These are phyloP conservation scores for Parapristionchus giblindavisi DNA, from an alignment of 2,888 invertebrate species.

Conservation along the genomic window DNA sequence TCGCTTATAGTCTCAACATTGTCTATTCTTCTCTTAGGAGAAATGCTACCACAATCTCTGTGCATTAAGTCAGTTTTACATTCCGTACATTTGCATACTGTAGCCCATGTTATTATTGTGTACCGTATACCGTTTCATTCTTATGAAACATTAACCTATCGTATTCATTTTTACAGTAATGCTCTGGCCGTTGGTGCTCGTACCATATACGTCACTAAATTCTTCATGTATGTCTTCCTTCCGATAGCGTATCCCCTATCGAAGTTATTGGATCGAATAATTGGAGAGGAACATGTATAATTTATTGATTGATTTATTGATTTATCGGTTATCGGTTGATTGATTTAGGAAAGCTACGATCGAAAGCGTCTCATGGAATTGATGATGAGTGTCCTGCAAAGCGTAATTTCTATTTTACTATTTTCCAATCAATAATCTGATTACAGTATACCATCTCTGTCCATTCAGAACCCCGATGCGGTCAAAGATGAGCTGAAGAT, in stretches of 20 bases:
- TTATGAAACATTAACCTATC: background rate
- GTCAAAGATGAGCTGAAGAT: slow-evolving; percentile 29
- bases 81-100: background rate
- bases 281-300: slow-evolving; percentile 22
- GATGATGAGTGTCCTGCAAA: slow-evolving; percentile 1
- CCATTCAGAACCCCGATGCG: slow-evolving; percentile 2
- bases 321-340: background rate
- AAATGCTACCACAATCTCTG: slow-evolving; percentile 26
- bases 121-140: background rate
- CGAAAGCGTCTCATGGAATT: slow-evolving; percentile 26
- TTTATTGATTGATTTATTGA: background rate
- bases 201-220: background rate
- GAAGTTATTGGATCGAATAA: slow-evolving; percentile 9
- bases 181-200: slow-evolving; percentile 27
- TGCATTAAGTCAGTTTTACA: slow-evolving; percentile 32
- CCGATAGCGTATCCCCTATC: slow-evolving; percentile 27
- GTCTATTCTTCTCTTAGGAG: slow-evolving; percentile 16
- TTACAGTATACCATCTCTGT: background rate
- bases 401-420: background rate
- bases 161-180: background rate
- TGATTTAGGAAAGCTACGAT: slow-evolving; percentile 18
- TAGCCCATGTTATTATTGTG: background rate
- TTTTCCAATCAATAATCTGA: background rate
- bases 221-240: background rate
- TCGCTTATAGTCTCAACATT: slow-evolving; percentile 9